phyloP scores from a whole-genome alignment of 2,113 vertebrate genomes.

The Malurus alboscapulatus region DNA sequence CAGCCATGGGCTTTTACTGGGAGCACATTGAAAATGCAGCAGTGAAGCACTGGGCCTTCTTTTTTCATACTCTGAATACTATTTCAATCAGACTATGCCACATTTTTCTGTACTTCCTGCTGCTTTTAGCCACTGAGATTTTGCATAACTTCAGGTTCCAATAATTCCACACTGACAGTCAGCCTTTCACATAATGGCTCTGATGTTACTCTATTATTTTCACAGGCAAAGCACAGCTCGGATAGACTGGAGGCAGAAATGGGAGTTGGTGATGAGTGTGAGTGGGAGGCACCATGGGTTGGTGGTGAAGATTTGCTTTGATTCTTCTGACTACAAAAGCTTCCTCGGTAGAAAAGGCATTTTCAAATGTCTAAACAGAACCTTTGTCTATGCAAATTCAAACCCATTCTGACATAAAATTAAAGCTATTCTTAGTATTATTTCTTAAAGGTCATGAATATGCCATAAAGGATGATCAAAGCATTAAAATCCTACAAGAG shows the following conservation, averaged over 20 bases:
- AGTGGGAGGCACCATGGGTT: conserved; percentile 48
- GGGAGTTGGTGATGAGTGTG: background rate
- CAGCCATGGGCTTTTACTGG: background rate
- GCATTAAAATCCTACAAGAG: background rate
- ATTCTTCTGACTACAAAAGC: conserved; percentile 47
- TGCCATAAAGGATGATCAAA: background rate
- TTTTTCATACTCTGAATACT: background rate
- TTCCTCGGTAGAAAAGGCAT: background rate
- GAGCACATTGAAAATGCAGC: background rate
- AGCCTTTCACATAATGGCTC: background rate
- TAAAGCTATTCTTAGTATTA: conserved; percentile 20
- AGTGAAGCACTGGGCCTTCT: background rate
- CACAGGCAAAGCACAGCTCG: background rate
- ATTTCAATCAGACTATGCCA: background rate
- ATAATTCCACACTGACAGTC: background rate
- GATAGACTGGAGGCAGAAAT: background rate
- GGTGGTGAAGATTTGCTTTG: conserved; percentile 34
- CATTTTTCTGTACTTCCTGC: background rate
- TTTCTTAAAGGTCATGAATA: conserved; percentile 27
- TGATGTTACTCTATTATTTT: background rate
- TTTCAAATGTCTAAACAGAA: conserved; percentile 43
- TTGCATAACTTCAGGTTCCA: background rate
- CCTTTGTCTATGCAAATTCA: conserved; percentile 29
- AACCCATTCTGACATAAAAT: conserved; percentile 12
- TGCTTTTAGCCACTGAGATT: background rate